phyloP scores from a whole-genome alignment of 2,113 vertebrate species.

The Cynocephalus volans region DNA sequence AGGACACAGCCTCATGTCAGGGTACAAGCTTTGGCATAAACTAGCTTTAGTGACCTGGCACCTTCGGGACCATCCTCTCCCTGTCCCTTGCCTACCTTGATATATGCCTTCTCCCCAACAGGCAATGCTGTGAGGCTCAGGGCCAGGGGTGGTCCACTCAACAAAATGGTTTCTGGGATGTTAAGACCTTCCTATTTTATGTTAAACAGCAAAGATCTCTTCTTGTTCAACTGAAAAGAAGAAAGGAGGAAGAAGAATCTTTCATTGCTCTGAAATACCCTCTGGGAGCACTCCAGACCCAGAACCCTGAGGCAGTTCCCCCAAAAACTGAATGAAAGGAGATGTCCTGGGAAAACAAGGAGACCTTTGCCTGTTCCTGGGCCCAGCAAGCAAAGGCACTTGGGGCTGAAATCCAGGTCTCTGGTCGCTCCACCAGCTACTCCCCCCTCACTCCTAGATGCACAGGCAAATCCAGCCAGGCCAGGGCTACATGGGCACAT shows the following conservation, averaged over 20 bases:
- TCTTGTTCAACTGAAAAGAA: neutral
- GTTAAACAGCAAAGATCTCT: neutral
- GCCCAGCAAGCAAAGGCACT: neutral
- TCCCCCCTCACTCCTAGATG: no score
- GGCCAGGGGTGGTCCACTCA: neutral
- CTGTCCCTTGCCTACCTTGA: neutral
- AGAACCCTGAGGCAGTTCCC: neutral
- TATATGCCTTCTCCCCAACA: neutral
- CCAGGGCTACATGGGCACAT: neutral
- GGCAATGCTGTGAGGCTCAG: neutral
- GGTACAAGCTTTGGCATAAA: neutral
- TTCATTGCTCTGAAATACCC: neutral
- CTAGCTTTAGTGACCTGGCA: accelerated
- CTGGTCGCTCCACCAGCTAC: neutral
- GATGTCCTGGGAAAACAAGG: neutral
- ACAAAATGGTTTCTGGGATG: neutral
- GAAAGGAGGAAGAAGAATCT: neutral
- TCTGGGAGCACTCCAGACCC: neutral
- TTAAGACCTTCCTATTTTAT: neutral
- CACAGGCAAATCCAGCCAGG: neutral
- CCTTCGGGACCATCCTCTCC: neutral
- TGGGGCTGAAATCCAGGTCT: neutral
- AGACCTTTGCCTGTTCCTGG: neutral
- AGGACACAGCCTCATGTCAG: neutral
- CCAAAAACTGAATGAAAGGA: neutral